A percentile compares a stretch with the other conserved stretches of the same genome.
phyloP scores from a whole-genome alignment of 2,888 invertebrate species.

The Melikaiella ostensackeni region DNA sequence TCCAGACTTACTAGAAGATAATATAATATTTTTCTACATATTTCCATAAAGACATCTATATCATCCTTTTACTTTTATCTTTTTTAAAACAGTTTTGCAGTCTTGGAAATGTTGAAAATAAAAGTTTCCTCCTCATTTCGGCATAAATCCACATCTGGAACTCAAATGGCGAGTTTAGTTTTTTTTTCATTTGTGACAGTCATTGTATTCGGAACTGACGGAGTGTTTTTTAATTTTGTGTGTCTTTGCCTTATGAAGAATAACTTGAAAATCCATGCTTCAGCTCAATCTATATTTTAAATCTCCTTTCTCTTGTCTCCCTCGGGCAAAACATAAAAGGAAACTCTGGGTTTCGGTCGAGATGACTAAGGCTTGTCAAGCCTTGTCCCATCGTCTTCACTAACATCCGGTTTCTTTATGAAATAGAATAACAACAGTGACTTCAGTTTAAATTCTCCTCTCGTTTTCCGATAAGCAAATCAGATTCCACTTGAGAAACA shows the following conservation, averaged over 20 bases:
- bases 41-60: neutral
- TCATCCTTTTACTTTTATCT: neutral
- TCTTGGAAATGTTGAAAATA: conserved; percentile 2
- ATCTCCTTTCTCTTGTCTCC: neutral
- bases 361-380: neutral
- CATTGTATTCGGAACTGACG: too few species aligned
- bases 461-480: neutral
- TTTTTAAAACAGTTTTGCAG: neutral
- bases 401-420: neutral
- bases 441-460: neutral
- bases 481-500: neutral
- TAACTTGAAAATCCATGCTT: neutral
- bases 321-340: neutral
- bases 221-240: neutral
- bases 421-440: neutral
- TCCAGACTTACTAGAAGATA: conserved; percentile 25
- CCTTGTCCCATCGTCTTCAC: neutral
- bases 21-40: conserved; percentile 25
- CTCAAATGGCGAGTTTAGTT: neutral
- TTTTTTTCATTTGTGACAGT: too few species aligned
- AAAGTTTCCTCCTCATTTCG: neutral
- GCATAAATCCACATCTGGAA: neutral
- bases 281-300: neutral
- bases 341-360: neutral
- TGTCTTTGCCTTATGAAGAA: neutral